Evolutionary conservation across 2,113 vertebrate species (phyloP).

Genomic region (Campylorhamphus procurvoides): DNA sequence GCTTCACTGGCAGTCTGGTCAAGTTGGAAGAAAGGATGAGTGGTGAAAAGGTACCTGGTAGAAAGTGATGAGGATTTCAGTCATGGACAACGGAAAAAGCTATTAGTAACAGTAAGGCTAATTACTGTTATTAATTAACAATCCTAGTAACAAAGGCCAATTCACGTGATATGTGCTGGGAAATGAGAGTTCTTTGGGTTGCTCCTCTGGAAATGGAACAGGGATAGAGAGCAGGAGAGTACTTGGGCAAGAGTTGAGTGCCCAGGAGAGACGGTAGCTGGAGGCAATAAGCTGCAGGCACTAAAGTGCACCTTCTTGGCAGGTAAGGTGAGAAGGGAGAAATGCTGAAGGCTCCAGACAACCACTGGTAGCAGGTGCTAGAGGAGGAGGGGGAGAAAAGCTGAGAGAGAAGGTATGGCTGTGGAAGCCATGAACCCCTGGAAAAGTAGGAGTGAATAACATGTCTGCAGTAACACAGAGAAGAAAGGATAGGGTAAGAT

Average conservation of each 20-base stretch:
- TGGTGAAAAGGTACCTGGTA: neutral
- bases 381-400: neutral
- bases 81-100: neutral
- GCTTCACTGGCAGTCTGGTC: neutral
- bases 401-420: neutral
- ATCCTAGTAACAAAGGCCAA: neutral
- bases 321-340: neutral
- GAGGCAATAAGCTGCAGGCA: neutral
- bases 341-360: neutral
- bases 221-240: neutral
- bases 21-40: neutral
- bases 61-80: neutral
- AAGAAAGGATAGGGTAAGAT: neutral
- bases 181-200: neutral
- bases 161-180: neutral
- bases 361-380: neutral
- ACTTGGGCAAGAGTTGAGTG: neutral
- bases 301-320: neutral
- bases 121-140: no score
- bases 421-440: neutral
- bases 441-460: neutral
- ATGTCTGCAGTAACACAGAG: neutral
- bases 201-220: neutral
- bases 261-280: neutral
- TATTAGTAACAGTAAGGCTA: neutral